Percentiles rank a stretch among this genome's conserved stretches.
Evolutionary conservation across 1,140 invertebrate species (phyloP).

Genomic region (Sitodiplosis mosellana): DNA sequence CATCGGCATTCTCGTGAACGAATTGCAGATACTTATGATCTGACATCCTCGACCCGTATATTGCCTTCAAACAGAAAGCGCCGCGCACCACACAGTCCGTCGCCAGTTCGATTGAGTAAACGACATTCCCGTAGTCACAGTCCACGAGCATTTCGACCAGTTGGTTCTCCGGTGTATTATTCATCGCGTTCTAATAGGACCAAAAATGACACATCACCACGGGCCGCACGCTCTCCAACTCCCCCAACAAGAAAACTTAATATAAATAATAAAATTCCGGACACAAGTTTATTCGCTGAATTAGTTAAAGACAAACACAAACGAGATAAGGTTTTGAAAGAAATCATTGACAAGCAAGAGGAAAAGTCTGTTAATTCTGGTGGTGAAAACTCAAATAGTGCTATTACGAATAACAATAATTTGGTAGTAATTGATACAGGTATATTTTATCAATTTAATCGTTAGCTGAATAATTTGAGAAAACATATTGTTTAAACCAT

Average conservation of each 20-base stretch:
- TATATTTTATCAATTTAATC: no score
- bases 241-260: conserved; percentile 27
- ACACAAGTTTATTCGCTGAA: conserved; percentile 74
- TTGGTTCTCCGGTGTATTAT: background rate
- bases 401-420: background rate
- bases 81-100: background rate
- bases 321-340: conserved; percentile 50
- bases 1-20: no score
- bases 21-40: no score
- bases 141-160: background rate
- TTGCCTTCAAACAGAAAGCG: background rate
- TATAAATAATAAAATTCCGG: conserved; percentile 52
- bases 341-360: conserved; percentile 38
- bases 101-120: conserved; percentile 7
- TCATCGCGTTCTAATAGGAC: background rate
- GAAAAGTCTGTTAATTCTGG: conserved; percentile 19
- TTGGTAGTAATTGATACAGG: no score
- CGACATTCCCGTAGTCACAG: conserved; percentile 9
- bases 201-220: background rate
- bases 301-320: conserved; percentile 69
- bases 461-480: no score
- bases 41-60: background rate
- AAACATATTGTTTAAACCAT: no score
- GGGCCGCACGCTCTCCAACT: background rate
- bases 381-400: background rate